Evolutionary conservation across 2,888 invertebrate species (phyloP).

Genomic region (Drosophila neonasuta): DNA sequence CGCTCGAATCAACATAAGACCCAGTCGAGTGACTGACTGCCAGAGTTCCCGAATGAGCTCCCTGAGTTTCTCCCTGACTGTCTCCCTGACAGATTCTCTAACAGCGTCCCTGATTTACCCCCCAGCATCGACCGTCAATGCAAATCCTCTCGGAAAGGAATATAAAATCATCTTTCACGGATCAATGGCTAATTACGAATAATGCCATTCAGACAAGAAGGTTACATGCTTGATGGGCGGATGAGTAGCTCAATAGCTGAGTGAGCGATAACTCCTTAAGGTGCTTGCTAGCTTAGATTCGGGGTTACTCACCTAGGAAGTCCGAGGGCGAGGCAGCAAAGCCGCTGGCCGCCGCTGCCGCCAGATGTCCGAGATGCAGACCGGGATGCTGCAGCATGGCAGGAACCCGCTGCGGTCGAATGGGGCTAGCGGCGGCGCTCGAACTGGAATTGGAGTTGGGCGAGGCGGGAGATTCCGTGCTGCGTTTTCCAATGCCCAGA

Average conservation of each 20-base stretch:
- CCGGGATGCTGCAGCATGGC: slow-evolving; percentile 84
- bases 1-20: slow-evolving; percentile 78
- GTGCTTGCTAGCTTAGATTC: slow-evolving; percentile 44
- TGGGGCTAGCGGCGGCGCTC: slow-evolving; percentile 84
- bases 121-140: slow-evolving; percentile 48
- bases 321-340: slow-evolving; percentile 89
- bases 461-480: slow-evolving; percentile 80
- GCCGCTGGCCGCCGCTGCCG: slow-evolving; percentile 85
- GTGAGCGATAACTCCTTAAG: slow-evolving; percentile 61
- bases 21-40: slow-evolving; percentile 35
- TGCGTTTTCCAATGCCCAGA: slow-evolving; percentile 63
- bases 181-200: slow-evolving; percentile 79
- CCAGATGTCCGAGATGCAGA: slow-evolving; percentile 85
- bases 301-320: slow-evolving; percentile 88
- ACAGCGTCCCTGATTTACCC: not conserved
- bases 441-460: slow-evolving; percentile 83
- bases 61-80: not conserved
- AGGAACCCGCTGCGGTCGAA: slow-evolving; percentile 81
- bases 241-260: slow-evolving; percentile 21
- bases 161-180: slow-evolving; percentile 80
- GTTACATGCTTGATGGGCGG: slow-evolving; percentile 6
- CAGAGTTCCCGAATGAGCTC: slow-evolving; percentile 5
- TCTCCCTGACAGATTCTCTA: not conserved
- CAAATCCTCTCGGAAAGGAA: slow-evolving; percentile 70
- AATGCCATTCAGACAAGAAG: slow-evolving; percentile 72